Conservation (phyloP, 2,113 vertebrate genomes). For the Serilophus lunatus region DNA sequence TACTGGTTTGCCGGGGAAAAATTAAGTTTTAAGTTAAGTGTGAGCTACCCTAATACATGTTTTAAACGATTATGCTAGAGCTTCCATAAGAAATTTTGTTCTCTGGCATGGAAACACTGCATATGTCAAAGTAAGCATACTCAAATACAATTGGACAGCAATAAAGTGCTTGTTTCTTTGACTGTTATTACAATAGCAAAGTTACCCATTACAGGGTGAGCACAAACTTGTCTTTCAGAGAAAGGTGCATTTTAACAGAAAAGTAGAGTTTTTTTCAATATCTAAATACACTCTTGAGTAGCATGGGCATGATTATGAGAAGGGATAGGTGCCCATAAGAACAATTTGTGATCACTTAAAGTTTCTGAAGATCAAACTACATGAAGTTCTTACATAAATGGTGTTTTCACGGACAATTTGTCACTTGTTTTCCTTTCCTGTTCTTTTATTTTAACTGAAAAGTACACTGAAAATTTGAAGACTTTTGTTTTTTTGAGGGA, state of each 20-base stretch:
- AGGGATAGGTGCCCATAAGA: background rate
- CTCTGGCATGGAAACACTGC: background rate
- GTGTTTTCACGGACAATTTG: background rate
- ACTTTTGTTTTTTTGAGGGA: background rate
- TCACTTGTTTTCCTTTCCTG: background rate
- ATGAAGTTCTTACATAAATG: background rate
- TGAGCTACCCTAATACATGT: background rate
- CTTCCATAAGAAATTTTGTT: background rate
- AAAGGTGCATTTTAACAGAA: background rate
- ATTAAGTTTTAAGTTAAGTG: background rate
- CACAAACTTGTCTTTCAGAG: background rate
- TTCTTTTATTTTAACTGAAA: background rate
- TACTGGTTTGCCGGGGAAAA: background rate
- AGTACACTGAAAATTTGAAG: background rate
- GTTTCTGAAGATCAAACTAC: background rate
- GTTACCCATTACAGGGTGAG: background rate
- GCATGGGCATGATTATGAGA: background rate
- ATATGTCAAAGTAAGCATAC: background rate
- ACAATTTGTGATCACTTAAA: background rate
- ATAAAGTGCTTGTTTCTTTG: background rate
- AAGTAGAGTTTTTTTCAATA: background rate
- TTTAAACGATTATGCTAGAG: background rate
- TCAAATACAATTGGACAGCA: background rate
- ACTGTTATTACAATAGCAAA: background rate
- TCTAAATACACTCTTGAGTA: background rate